Evolutionary conservation across 1,140 invertebrate species (phyloP).

Genomic region (Musca vetustissima): DNA sequence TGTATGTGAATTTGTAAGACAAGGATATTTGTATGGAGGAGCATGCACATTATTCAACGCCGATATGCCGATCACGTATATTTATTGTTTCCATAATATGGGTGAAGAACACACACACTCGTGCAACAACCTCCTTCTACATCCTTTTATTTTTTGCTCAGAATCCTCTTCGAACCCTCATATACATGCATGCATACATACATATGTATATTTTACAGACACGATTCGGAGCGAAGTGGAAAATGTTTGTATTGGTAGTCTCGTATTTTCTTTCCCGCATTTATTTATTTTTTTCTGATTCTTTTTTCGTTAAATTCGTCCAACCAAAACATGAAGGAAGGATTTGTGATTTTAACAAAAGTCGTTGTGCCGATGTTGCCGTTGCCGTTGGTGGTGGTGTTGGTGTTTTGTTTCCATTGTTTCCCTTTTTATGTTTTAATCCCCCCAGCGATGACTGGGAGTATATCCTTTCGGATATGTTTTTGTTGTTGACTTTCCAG

Average conservation of each 20-base stretch:
- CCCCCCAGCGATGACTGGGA: background rate
- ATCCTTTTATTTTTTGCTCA: too few species aligned
- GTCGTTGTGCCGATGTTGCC: background rate
- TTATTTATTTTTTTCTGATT: background rate
- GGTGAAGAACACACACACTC: constrained; percentile 35
- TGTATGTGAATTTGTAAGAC: too few species aligned
- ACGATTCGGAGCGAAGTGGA: too few species aligned
- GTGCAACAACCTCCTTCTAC: too few species aligned
- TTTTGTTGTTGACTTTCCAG: constrained; percentile 10
- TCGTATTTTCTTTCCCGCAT: background rate
- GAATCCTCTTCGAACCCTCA: constrained; percentile 1
- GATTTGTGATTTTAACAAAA: background rate
- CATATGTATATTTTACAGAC: too few species aligned
- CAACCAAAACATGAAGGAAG: too few species aligned
- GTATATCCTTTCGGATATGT: constrained; percentile 10
- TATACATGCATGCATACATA: background rate
- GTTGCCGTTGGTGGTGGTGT: background rate
- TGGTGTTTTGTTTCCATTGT: background rate
- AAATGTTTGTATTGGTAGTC: background rate
- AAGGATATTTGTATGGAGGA: too few species aligned
- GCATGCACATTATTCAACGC: constrained; percentile 18
- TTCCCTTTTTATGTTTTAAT: background rate
- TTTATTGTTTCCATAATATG: constrained; percentile 57
- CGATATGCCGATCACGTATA: constrained; percentile 55
- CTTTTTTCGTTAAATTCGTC: too few species aligned